These are phyloP conservation scores for Corticium candelabrum DNA, from an alignment of 37 sponge, comb jelly and placozoan species.

Conservation along the genomic window DNA sequence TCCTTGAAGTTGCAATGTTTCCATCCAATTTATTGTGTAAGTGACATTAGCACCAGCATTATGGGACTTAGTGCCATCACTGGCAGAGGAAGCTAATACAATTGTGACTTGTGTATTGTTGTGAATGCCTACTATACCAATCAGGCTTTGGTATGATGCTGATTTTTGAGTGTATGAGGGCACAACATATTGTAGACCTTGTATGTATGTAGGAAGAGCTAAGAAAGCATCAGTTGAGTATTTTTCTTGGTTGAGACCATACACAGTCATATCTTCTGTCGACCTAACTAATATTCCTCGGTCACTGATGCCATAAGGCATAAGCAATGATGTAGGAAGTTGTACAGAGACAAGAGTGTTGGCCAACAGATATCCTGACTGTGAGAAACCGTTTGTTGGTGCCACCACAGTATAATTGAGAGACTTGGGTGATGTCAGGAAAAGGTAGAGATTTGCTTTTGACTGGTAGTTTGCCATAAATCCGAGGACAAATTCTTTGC, in stretches of 20 bases:
- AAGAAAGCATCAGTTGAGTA: slow-evolving; percentile 37
- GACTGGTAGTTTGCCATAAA: neutral
- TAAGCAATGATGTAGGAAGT: neutral
- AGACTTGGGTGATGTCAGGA: neutral
- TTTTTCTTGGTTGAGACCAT: slow-evolving; percentile 16
- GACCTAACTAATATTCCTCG: neutral
- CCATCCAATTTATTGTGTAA: neutral
- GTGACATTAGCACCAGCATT: neutral
- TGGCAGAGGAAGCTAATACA: neutral
- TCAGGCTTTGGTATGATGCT: neutral
- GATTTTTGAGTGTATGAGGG: neutral
- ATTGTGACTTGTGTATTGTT: neutral
- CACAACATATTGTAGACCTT: neutral
- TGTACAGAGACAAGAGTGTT: neutral
- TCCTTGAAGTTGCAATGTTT: neutral
- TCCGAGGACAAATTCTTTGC: neutral
- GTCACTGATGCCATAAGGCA: neutral
- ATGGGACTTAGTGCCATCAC: neutral
- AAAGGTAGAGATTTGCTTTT: neutral
- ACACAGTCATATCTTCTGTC: slow-evolving; percentile 23
- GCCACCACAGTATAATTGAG: neutral
- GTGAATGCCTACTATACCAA: neutral
- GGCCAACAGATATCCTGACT: neutral
- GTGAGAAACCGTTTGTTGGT: neutral
- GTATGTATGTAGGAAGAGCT: slow-evolving; percentile 24